Evolutionary conservation across 2,113 vertebrate species (phyloP).

Genomic region (Irena cyanogastra): DNA sequence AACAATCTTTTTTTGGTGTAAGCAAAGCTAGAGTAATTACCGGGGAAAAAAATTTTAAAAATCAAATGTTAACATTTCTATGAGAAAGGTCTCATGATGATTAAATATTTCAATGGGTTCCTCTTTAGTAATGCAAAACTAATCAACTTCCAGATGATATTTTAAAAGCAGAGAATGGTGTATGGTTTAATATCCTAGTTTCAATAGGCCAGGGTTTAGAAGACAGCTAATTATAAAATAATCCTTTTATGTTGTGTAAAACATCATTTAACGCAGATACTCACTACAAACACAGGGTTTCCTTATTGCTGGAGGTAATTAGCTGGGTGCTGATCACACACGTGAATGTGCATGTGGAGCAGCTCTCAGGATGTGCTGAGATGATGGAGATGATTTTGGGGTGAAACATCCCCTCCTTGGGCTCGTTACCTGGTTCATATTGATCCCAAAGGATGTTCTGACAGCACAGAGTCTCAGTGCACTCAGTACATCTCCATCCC

Average conservation of each 20-base stretch:
- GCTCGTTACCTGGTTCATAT: accelerated
- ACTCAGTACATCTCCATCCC: not conserved
- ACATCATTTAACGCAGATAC: not conserved
- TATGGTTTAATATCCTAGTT: not conserved
- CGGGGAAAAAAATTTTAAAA: not conserved
- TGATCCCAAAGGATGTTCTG: not conserved
- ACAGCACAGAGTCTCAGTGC: accelerated
- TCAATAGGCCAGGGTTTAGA: constrained; percentile 24
- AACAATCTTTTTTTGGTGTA: not conserved
- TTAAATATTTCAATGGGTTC: constrained; percentile 36
- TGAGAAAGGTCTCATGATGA: constrained; percentile 28
- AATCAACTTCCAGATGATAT: constrained; percentile 47
- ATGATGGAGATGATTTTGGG: not conserved
- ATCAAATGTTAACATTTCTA: not conserved
- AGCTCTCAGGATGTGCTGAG: not conserved
- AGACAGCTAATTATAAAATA: constrained; percentile 49
- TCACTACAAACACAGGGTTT: not conserved
- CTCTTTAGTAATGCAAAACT: constrained; percentile 54
- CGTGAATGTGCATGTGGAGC: accelerated
- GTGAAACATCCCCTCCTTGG: not conserved
- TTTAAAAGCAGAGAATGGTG: constrained; percentile 9
- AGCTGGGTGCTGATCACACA: not conserved
- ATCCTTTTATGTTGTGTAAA: constrained; percentile 49
- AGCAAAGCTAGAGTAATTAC: constrained; percentile 39
- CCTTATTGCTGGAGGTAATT: constrained; percentile 17